A percentile compares a stretch with the other conserved stretches of the same genome.
phyloP scores from a whole-genome alignment of 2,888 invertebrate genomes.

The Tipula confusa region DNA sequence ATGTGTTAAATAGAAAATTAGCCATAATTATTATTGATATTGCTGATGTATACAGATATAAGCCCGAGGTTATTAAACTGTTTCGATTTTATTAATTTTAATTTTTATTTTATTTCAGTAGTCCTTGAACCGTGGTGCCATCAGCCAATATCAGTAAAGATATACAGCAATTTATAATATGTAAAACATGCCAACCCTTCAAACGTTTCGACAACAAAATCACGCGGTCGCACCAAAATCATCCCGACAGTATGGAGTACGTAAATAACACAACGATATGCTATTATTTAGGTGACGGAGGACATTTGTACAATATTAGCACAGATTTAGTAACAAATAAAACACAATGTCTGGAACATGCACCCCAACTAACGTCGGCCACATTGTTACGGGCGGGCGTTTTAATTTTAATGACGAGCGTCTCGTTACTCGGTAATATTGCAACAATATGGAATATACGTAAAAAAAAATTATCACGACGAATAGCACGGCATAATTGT shows the following conservation, averaged over 20 bases:
- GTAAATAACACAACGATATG: neutral
- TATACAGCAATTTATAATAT: too few species aligned
- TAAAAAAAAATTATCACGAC: conserved; percentile 56
- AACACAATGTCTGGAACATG: conserved; percentile 54
- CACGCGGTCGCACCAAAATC: neutral
- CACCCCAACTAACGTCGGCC: conserved; percentile 62
- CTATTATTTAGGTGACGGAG: neutral
- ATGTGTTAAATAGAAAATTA: neutral
- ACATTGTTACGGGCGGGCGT: conserved; percentile 64
- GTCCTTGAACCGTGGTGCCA: neutral
- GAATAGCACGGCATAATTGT: conserved; percentile 59
- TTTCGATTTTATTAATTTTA: neutral
- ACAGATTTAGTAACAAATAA: neutral
- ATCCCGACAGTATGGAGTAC: neutral
- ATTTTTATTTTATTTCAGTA: neutral
- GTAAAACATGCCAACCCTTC: neutral
- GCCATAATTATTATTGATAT: neutral
- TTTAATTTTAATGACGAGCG: conserved; percentile 62
- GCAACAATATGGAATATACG: conserved; percentile 73
- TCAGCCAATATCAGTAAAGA: neutral
- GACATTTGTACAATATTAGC: neutral
- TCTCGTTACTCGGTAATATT: conserved; percentile 70
- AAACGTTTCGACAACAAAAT: neutral
- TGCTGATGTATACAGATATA: neutral
- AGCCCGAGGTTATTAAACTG: neutral